These are phyloP conservation scores for Collichthys lucidus DNA, from an alignment of 2,113 vertebrate species.

Conservation along the genomic window DNA sequence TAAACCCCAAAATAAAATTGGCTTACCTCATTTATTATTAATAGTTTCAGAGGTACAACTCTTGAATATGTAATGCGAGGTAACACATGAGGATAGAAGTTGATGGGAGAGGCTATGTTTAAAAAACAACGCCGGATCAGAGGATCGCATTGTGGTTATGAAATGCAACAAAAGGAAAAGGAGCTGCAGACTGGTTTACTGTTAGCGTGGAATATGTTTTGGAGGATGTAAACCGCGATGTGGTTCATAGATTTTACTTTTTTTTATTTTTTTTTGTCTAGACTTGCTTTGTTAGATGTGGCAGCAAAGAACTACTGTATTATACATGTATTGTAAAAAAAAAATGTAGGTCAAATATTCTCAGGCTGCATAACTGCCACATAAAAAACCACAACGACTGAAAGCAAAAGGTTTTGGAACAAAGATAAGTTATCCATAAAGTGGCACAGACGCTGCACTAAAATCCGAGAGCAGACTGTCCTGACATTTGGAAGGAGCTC, in stretches of 20 bases:
- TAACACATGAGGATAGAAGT: conserved; percentile 27
- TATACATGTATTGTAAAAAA: neutral
- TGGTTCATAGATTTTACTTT: neutral
- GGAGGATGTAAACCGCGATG: neutral
- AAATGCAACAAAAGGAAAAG: neutral
- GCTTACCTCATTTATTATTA: conserved; percentile 46
- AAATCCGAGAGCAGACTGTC: neutral
- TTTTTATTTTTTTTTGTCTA: neutral
- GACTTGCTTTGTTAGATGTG: neutral
- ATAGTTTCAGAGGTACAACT: conserved; percentile 16
- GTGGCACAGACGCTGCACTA: neutral
- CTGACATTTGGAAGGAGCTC: conserved; percentile 7
- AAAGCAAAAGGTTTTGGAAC: neutral
- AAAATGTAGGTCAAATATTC: conserved; percentile 3
- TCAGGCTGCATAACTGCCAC: neutral
- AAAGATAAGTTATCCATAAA: neutral
- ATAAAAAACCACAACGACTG: neutral
- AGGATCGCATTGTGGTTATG: neutral
- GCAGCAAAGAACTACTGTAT: neutral
- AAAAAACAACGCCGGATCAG: conserved; percentile 1
- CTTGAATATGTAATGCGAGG: conserved; percentile 50
- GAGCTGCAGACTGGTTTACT: neutral
- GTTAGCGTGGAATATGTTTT: neutral
- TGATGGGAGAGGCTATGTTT: conserved; percentile 24
- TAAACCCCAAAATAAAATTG: conserved; percentile 40